Conservation (phyloP, 2,113 vertebrate species). For the Neopipo cinnamomea region DNA sequence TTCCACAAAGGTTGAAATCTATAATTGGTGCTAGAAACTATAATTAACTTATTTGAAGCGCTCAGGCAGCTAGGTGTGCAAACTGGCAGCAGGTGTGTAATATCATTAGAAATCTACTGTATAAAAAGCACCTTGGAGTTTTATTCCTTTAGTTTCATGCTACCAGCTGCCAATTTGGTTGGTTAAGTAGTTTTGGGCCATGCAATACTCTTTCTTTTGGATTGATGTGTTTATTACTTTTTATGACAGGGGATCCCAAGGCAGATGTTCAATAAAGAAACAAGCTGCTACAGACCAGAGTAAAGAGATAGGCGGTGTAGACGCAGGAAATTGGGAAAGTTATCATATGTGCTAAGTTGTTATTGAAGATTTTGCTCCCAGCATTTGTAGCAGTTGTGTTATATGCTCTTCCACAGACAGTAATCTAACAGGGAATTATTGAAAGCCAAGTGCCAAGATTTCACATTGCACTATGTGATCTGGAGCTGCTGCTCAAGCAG, state of each 20-base stretch:
- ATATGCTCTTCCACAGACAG: conserved; percentile 72
- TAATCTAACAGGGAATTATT: conserved; percentile 79
- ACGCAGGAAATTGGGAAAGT: conserved; percentile 83
- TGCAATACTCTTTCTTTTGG: conserved; percentile 72
- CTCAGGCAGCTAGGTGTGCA: neutral
- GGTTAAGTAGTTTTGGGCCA: conserved; percentile 71
- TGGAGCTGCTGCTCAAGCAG: conserved; percentile 23
- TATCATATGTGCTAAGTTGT: conserved; percentile 77
- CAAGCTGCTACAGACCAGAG: conserved; percentile 77
- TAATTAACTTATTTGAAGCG: conserved; percentile 71
- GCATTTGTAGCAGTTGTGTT: conserved; percentile 79
- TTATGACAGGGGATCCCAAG: conserved; percentile 81
- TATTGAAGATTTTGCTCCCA: conserved; percentile 79
- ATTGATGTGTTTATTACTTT: conserved; percentile 89
- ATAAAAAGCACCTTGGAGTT: conserved; percentile 42
- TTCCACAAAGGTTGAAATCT: conserved; percentile 63
- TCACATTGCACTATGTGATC: conserved; percentile 69
- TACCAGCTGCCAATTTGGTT: conserved; percentile 76
- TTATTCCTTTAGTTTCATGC: conserved; percentile 67
- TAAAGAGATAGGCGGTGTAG: conserved; percentile 73
- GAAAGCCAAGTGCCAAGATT: conserved; percentile 73
- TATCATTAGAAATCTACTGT: conserved; percentile 34
- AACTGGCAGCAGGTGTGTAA: conserved; percentile 33
- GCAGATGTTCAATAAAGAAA: conserved; percentile 84
- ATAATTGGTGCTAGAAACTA: conserved; percentile 66